phyloP scores from a whole-genome alignment of 2,797 vertebrate genomes.

The Delichon dasypus region DNA sequence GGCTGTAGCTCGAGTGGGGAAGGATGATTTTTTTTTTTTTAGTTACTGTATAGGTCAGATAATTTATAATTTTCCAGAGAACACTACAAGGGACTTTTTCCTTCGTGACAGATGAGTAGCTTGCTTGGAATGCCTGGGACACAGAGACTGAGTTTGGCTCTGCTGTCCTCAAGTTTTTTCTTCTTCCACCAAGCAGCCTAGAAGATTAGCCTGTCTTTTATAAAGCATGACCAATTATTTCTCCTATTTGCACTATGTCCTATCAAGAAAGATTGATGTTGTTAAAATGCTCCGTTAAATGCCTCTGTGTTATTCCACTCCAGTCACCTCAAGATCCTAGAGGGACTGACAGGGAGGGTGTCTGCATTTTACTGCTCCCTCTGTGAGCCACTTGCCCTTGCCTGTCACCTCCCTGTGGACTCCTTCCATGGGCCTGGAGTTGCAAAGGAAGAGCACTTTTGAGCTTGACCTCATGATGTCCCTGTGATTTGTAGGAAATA shows the following conservation, averaged over 20 bases:
- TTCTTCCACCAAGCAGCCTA: not conserved
- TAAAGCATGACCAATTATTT: slow-evolving; percentile 20
- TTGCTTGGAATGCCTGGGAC: not conserved
- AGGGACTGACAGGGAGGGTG: not conserved
- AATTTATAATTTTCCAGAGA: not conserved
- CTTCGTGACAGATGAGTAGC: not conserved
- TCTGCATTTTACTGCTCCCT: not conserved
- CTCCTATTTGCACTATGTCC: slow-evolving; percentile 42
- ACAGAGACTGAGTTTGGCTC: not conserved
- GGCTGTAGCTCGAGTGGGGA: not conserved
- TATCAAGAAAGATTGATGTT: not conserved
- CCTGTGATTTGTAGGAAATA: not conserved
- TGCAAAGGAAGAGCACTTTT: not conserved
- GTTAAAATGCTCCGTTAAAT: not conserved
- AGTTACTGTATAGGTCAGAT: not conserved
- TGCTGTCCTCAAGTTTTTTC: not conserved
- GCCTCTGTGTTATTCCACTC: not conserved
- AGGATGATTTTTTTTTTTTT: not conserved
- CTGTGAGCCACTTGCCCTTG: rapidly evolving
- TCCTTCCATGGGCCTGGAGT: not conserved
- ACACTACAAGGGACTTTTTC: not conserved
- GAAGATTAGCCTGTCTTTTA: not conserved
- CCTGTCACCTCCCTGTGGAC: not conserved
- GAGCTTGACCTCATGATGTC: not conserved
- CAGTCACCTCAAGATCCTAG: not conserved